A percentile compares a stretch with the other conserved stretches of the same genome.
phyloP scores from a whole-genome alignment of 2,888 invertebrate species.

The Apodemia duryi region DNA sequence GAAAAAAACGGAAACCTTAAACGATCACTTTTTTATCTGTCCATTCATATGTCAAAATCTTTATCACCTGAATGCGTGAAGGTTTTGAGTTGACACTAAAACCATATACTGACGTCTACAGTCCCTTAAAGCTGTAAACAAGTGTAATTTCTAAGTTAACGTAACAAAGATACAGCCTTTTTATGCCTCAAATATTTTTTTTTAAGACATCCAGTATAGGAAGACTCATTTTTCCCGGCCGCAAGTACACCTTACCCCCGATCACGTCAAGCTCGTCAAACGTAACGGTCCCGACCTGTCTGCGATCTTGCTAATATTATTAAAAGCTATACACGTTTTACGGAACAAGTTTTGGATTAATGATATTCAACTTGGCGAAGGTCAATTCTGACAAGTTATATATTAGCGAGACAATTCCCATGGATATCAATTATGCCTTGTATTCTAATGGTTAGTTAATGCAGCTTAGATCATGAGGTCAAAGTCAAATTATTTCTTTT shows the following conservation, averaged over 20 bases:
- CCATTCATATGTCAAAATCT: background rate
- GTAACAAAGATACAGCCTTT: too few species aligned
- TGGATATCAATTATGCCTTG: too few species aligned
- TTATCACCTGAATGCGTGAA: too few species aligned
- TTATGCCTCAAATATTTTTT: background rate
- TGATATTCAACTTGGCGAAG: background rate
- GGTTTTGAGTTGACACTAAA: too few species aligned
- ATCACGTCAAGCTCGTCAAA: constrained; percentile 4
- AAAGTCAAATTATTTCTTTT: too few species aligned
- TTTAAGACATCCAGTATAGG: background rate
- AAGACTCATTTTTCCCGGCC: background rate
- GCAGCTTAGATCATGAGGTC: too few species aligned
- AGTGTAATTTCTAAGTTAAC: too few species aligned
- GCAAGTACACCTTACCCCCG: background rate
- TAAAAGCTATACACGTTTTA: constrained; percentile 5
- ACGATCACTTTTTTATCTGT: too few species aligned
- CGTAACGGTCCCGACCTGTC: constrained; percentile 11
- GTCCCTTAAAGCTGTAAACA: too few species aligned
- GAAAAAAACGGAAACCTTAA: background rate
- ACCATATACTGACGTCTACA: background rate
- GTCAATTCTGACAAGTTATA: background rate
- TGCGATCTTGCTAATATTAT: constrained; percentile 12
- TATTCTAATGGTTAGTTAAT: too few species aligned
- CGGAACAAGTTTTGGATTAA: constrained; percentile 1
- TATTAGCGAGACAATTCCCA: too few species aligned